A percentile compares a stretch with the other conserved stretches of the same genome.
Evolutionary conservation across 2,888 invertebrate species (phyloP).

Genomic region (Synergus itoensis): DNA sequence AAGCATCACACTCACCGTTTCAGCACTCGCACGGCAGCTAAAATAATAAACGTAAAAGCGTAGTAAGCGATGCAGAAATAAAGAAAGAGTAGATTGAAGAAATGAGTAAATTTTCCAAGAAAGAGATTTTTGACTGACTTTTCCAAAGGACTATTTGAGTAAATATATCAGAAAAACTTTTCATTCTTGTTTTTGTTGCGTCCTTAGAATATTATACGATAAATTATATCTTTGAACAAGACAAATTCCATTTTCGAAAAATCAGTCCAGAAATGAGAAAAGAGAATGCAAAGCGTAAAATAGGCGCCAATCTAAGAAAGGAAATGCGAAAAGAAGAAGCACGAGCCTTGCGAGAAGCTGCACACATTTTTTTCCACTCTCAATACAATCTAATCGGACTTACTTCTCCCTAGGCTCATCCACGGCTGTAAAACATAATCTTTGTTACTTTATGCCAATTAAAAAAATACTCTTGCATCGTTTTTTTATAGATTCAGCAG

Average conservation of each 20-base stretch:
- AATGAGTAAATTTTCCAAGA: background rate
- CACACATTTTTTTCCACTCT: conserved; percentile 56
- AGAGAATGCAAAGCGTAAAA: background rate
- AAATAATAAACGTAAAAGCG: conserved; percentile 68
- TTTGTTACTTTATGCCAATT: conserved; percentile 77
- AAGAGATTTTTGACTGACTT: background rate
- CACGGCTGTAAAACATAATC: conserved; percentile 87
- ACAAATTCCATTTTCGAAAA: background rate
- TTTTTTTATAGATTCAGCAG: background rate
- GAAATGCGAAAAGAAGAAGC: conserved; percentile 48
- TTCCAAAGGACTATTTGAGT: background rate
- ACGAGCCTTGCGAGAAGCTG: conserved; percentile 67
- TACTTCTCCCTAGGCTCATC: conserved; percentile 97
- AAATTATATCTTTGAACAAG: background rate
- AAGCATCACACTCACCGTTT: conserved; percentile 68
- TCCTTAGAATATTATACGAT: background rate
- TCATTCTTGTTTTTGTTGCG: background rate
- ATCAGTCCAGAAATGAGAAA: background rate
- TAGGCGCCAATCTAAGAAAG: background rate
- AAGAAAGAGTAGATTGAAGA: conserved; percentile 16
- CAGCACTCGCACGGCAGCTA: conserved; percentile 72
- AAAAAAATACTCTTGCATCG: conserved; percentile 24
- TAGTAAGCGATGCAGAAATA: conserved; percentile 54
- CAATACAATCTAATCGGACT: conserved; percentile 78
- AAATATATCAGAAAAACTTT: too few species aligned